phyloP scores from a whole-genome alignment of 64 coral and sea anemone species.

The Hydrozoanthus tunicans region DNA sequence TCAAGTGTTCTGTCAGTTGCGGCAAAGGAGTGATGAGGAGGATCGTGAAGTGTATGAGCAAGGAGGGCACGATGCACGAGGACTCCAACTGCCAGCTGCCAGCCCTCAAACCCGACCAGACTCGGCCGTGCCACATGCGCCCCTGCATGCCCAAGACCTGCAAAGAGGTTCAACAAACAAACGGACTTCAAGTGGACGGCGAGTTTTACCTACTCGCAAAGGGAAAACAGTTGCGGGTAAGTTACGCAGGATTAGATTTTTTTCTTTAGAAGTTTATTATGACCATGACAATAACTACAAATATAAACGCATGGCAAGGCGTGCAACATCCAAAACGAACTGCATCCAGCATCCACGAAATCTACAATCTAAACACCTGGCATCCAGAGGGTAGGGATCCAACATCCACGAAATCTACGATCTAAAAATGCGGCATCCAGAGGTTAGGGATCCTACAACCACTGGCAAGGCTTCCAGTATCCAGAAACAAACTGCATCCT shows the following conservation, averaged over 20 bases:
- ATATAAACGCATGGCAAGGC: too few species aligned
- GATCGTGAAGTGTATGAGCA: slow-evolving; percentile 62
- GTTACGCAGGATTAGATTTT: not conserved
- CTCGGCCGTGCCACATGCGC: slow-evolving; percentile 62
- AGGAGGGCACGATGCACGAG: slow-evolving; percentile 11
- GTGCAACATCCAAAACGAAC: too few species aligned
- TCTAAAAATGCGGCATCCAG: too few species aligned
- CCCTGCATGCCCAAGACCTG: slow-evolving; percentile 87
- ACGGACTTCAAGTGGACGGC: slow-evolving; percentile 77
- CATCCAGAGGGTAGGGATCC: too few species aligned
- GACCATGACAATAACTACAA: too few species aligned
- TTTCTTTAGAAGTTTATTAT: not conserved
- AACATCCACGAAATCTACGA: too few species aligned
- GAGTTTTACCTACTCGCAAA: slow-evolving; percentile 69
- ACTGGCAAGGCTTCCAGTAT: too few species aligned
- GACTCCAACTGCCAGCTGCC: slow-evolving; percentile 70
- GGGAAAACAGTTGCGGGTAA: slow-evolving; percentile 77
- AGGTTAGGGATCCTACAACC: too few species aligned
- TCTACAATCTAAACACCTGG: too few species aligned
- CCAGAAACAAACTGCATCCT: too few species aligned
- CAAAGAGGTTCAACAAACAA: slow-evolving; percentile 79
- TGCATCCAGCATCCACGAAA: too few species aligned
- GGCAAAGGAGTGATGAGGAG: slow-evolving; percentile 79
- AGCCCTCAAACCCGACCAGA: slow-evolving; percentile 74
- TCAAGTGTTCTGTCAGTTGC: slow-evolving; percentile 76